A percentile compares a stretch with the other conserved stretches of the same genome.
phyloP scores from a whole-genome alignment of 1,140 invertebrate species.

The Anagrus nilaparvatae region DNA sequence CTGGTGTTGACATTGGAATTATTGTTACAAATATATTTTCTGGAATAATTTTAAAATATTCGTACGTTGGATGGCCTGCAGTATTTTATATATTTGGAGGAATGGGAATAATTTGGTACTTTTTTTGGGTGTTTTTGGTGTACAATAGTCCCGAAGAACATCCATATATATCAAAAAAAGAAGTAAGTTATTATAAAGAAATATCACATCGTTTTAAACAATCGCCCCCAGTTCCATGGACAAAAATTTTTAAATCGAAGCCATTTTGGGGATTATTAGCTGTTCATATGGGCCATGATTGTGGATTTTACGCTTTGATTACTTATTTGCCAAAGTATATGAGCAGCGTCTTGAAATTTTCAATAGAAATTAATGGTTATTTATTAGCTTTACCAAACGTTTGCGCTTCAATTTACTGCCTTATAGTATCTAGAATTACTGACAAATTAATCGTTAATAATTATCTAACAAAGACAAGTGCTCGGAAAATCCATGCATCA shows the following conservation, averaged over 20 bases:
- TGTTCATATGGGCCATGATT: slow-evolving; percentile 51
- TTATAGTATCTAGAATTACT: not conserved
- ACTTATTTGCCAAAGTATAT: slow-evolving; percentile 55
- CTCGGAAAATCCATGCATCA: not conserved
- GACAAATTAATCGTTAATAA: not conserved
- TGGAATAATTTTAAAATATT: not conserved
- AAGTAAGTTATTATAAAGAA: slow-evolving; percentile 59
- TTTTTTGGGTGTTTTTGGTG: slow-evolving; percentile 42
- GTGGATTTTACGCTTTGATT: slow-evolving; percentile 54
- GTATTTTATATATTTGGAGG: slow-evolving; percentile 6
- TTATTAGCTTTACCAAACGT: slow-evolving; percentile 1
- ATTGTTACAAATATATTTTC: slow-evolving; percentile 2
- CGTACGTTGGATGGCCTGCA: slow-evolving; percentile 2
- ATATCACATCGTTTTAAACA: slow-evolving; percentile 40
- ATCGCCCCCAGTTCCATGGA: slow-evolving; percentile 33
- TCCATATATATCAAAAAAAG: slow-evolving; percentile 66
- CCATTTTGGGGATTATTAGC: slow-evolving; percentile 48
- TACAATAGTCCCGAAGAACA: slow-evolving; percentile 68
- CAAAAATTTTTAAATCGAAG: slow-evolving; percentile 16
- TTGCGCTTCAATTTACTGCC: not conserved
- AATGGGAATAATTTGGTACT: slow-evolving; percentile 5
- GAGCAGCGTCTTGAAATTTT: slow-evolving; percentile 18
- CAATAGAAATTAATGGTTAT: slow-evolving; percentile 9
- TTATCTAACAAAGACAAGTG: not conserved
- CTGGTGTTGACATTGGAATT: slow-evolving; percentile 25